Percentiles rank a stretch among this genome's conserved stretches.
Conservation (phyloP, 2,113 vertebrate genomes). For the Chlamydotis undulata region DNA sequence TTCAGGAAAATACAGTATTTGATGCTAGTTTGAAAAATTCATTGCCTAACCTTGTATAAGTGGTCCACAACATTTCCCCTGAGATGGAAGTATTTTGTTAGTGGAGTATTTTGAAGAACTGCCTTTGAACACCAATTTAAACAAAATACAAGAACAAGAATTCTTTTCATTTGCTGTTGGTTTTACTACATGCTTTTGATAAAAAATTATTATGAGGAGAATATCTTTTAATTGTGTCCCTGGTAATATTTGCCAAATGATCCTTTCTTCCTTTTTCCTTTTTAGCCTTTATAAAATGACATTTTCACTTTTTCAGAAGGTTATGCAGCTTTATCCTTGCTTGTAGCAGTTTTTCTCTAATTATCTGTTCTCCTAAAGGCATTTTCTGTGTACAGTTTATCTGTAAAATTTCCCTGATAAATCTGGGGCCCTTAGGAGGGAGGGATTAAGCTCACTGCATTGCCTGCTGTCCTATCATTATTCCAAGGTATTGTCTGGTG, state of each 20-base stretch:
- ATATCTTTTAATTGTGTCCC: not conserved
- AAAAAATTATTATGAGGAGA: not conserved
- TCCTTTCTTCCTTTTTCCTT: not conserved
- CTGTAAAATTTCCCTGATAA: constrained; percentile 48
- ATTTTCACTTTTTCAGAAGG: constrained; percentile 19
- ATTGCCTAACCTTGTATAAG: constrained; percentile 38
- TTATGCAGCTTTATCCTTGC: constrained; percentile 22
- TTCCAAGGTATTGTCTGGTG: constrained; percentile 3
- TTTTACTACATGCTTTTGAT: constrained; percentile 16
- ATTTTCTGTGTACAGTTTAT: constrained; percentile 23
- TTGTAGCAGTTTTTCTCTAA: constrained; percentile 21
- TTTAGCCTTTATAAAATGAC: not conserved
- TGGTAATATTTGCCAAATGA: not conserved
- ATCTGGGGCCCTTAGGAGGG: constrained; percentile 18
- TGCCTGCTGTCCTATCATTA: constrained; percentile 1
- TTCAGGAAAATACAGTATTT: constrained; percentile 41
- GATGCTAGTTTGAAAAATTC: constrained; percentile 53
- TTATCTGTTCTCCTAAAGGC: constrained; percentile 46
- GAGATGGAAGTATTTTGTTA: constrained; percentile 33
- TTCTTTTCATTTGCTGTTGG: not conserved
- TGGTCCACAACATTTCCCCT: constrained; percentile 14
- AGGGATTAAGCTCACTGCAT: constrained; percentile 29
- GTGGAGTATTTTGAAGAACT: constrained; percentile 32
- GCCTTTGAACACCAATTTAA: not conserved
- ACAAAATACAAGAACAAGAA: not conserved